These are phyloP conservation scores for Dendroctonus valens DNA, from an alignment of 1,140 invertebrate species.

Conservation along the genomic window DNA sequence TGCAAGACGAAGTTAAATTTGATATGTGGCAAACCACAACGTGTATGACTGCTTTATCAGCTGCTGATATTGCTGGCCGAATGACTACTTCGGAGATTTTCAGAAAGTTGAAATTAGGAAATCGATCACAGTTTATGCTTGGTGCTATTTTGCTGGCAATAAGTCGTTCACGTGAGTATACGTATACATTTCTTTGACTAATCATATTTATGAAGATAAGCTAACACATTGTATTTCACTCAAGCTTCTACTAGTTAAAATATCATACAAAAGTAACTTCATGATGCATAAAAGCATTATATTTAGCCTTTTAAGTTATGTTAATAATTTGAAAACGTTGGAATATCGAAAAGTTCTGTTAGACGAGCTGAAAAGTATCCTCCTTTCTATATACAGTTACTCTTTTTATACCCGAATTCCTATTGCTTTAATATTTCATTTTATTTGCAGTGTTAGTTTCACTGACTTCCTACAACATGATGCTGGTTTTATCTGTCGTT, in stretches of 20 bases:
- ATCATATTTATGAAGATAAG: no score
- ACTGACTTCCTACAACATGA: conserved; percentile 50
- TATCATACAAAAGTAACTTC: no score
- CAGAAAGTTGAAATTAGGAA: conserved; percentile 60
- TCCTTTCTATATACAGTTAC: no score
- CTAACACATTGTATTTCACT: no score
- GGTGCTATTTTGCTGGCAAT: conserved; percentile 50
- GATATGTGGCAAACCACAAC: conserved; percentile 59
- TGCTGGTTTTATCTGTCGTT: conserved; percentile 55
- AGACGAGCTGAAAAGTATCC: no score
- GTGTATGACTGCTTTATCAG: conserved; percentile 64
- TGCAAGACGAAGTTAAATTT: conserved; percentile 56
- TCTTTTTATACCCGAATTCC: neutral
- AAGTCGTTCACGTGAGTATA: neutral
- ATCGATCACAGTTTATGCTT: conserved; percentile 56
- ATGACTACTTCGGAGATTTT: conserved; percentile 63
- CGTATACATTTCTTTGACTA: no score
- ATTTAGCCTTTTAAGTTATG: no score
- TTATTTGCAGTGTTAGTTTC: conserved; percentile 52
- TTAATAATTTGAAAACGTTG: no score
- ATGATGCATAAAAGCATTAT: no score
- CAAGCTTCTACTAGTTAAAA: no score
- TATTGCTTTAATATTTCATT: neutral
- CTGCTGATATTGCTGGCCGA: conserved; percentile 64
- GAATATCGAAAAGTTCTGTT: no score